These are phyloP conservation scores for Argya squamiceps DNA, from an alignment of 2,797 vertebrate species.

Conservation along the genomic window DNA sequence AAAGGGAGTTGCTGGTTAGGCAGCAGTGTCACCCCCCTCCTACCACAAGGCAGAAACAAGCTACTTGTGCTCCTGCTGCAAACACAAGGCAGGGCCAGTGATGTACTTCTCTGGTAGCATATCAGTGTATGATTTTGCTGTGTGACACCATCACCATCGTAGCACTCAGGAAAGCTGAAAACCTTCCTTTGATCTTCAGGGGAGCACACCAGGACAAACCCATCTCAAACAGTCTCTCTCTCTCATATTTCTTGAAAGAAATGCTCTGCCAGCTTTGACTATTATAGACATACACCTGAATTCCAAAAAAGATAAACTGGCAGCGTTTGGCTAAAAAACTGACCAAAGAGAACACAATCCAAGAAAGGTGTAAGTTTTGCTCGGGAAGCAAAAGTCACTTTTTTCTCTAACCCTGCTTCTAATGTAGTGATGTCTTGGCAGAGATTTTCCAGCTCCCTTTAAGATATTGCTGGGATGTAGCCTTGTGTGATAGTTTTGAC, in stretches of 20 bases:
- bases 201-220: neutral
- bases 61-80: neutral
- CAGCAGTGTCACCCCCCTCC: neutral
- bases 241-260: neutral
- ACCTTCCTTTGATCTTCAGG: neutral
- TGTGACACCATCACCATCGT: neutral
- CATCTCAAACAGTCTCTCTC: neutral
- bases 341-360: neutral
- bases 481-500: neutral
- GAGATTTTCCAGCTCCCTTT: neutral
- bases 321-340: neutral
- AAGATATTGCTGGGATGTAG: neutral
- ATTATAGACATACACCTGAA: neutral
- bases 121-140: neutral
- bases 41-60: rapidly evolving
- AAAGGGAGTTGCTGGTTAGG: neutral
- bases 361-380: neutral
- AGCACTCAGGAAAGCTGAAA: neutral
- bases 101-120: neutral
- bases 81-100: rapidly evolving
- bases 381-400: neutral
- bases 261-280: neutral
- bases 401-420: neutral
- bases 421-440: neutral
- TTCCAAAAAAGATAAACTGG: neutral